Evolutionary conservation across 2,888 invertebrate genomes (phyloP).

Genomic region (Luperina nickerlii): DNA sequence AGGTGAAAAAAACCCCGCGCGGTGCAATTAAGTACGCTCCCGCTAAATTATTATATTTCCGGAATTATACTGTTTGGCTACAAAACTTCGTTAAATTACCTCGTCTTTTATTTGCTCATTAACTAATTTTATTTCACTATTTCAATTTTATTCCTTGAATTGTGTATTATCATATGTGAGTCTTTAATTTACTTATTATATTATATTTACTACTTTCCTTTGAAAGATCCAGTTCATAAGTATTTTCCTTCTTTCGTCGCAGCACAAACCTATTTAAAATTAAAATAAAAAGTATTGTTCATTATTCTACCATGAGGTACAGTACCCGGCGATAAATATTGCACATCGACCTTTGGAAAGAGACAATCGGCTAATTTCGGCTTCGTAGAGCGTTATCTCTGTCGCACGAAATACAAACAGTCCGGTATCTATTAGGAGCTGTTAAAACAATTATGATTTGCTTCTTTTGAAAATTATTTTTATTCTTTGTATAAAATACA

Average conservation of each 20-base stretch:
- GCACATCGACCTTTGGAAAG: too few species aligned
- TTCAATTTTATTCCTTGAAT: constrained; percentile 1
- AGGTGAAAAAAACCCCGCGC: constrained; percentile 54
- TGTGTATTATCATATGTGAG: background rate
- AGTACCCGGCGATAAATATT: too few species aligned
- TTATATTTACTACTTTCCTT: background rate
- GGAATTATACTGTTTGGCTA: constrained; percentile 7
- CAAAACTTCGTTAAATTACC: constrained; percentile 18
- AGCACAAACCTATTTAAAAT: background rate
- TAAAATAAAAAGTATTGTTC: too few species aligned
- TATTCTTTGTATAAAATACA: too few species aligned
- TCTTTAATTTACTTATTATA: background rate
- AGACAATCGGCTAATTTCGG: too few species aligned
- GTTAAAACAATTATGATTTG: too few species aligned
- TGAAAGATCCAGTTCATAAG: background rate
- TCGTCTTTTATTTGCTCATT: constrained; percentile 27
- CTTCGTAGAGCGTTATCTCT: too few species aligned
- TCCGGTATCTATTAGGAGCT: too few species aligned
- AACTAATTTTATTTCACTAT: constrained; percentile 26
- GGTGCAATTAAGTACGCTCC: constrained; percentile 38
- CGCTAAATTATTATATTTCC: constrained; percentile 39
- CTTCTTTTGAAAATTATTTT: too few species aligned
- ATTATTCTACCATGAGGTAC: background rate
- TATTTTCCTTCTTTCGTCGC: background rate
- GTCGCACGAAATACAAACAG: too few species aligned